These are phyloP conservation scores for Cetonia aurata DNA, from an alignment of 2,888 invertebrate genomes.

Conservation along the genomic window DNA sequence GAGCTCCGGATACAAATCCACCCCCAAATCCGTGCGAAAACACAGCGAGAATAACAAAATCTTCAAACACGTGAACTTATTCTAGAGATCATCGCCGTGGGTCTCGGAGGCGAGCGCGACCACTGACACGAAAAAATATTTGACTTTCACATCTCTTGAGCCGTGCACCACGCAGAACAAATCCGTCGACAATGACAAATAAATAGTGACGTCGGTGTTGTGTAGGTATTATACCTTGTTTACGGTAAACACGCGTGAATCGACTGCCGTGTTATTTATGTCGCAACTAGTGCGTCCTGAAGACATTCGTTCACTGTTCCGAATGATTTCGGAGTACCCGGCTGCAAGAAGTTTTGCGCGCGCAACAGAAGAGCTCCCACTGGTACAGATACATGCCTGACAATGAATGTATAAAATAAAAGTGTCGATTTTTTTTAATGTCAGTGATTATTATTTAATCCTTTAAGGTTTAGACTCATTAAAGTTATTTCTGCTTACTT, in stretches of 20 bases:
- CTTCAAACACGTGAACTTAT: constrained; percentile 42
- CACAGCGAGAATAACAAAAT: constrained; percentile 47
- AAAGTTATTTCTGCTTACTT: constrained; percentile 4
- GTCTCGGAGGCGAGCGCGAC: constrained; percentile 21
- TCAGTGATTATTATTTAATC: constrained; percentile 12
- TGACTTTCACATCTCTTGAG: constrained; percentile 22
- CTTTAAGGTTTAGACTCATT: neutral
- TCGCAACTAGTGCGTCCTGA: constrained; percentile 44
- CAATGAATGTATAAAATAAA: constrained; percentile 20
- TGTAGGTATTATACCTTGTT: constrained; percentile 19
- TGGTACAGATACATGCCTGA: constrained; percentile 39
- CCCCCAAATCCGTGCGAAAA: constrained; percentile 44
- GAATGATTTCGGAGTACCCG: constrained; percentile 48
- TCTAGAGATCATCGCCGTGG: constrained; percentile 22
- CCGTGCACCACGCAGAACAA: constrained; percentile 7
- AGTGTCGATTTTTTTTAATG: constrained; percentile 2
- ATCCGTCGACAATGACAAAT: constrained; percentile 17
- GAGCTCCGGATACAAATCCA: constrained; percentile 37
- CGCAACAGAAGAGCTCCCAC: constrained; percentile 50
- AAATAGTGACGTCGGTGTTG: neutral
- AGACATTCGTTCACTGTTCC: constrained; percentile 54
- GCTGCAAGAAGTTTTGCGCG: constrained; percentile 52
- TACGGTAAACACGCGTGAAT: constrained; percentile 39
- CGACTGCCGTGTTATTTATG: constrained; percentile 24
- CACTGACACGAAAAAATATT: constrained; percentile 25